A percentile compares a stretch with the other conserved stretches of the same genome.
phyloP scores from a whole-genome alignment of 2,113 vertebrate species.

The rat (Rattus norvegicus) region GRCr8 NC_086037.1:8084501-8085000 shows the following conservation, averaged over 20 bases:
- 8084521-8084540: background rate
- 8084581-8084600: background rate
- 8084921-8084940: background rate
- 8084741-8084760: conserved; percentile 11
- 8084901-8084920: background rate
- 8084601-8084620: background rate
- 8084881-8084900: background rate
- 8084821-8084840: background rate
- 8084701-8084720: background rate
- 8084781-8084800: background rate
- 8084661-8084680: background rate
- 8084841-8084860: background rate
- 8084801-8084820: background rate
- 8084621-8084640: background rate
- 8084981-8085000: background rate
- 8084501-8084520: background rate
- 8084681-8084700: background rate
- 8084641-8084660: background rate
- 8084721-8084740: background rate
- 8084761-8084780: background rate
- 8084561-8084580: background rate
- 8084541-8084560: no score
- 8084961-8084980: background rate
- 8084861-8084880: background rate
- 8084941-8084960: background rate